A percentile compares a stretch with the other conserved stretches of the same genome.
phyloP scores from a whole-genome alignment of 2,888 invertebrate species.

The Latrodectus elegans region DNA sequence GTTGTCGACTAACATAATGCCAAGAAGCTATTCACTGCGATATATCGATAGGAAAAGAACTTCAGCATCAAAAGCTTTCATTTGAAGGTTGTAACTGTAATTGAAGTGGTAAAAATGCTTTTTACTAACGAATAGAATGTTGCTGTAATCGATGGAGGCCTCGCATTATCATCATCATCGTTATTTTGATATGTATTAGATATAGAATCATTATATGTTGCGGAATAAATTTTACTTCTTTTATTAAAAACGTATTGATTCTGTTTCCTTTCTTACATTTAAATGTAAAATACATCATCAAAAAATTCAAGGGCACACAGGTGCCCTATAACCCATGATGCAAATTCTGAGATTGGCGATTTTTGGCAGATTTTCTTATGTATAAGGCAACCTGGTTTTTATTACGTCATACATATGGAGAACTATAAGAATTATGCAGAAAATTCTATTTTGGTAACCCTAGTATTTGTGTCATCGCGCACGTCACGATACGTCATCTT shows the following conservation, averaged over 20 bases:
- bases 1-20: conserved; percentile 15
- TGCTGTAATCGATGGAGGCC: not conserved
- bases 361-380: too few species aligned
- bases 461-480: too few species aligned
- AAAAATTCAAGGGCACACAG: too few species aligned
- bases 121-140: conserved; percentile 16
- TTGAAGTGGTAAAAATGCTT: not conserved
- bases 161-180: conserved; percentile 18
- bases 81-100: not conserved
- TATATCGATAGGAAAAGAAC: conserved; percentile 1
- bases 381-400: too few species aligned
- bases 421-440: too few species aligned
- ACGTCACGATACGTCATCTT: too few species aligned
- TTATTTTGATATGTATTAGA: conserved; percentile 30
- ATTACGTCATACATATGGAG: too few species aligned
- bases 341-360: too few species aligned
- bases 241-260: not conserved
- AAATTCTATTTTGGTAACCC: too few species aligned
- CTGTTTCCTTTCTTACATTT: too few species aligned
- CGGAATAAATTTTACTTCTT: conserved; percentile 49
- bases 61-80: not conserved
- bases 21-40: conserved; percentile 45
- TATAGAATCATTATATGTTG: conserved; percentile 11
- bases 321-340: too few species aligned
- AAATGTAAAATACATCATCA: too few species aligned